A percentile compares a stretch with the other conserved stretches of the same genome.
phyloP scores from a whole-genome alignment of 2,888 invertebrate species.

The Clostera curtula region DNA sequence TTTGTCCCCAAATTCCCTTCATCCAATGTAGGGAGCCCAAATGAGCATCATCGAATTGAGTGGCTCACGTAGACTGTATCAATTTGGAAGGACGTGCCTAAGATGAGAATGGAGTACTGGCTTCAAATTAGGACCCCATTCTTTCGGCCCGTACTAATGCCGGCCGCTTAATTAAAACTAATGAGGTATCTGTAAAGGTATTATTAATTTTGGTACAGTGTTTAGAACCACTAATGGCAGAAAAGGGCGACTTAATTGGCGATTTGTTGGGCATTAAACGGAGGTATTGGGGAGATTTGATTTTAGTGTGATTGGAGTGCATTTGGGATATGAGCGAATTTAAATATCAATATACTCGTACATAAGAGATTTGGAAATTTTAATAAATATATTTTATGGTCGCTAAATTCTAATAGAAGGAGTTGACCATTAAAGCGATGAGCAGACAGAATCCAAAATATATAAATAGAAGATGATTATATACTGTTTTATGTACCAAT shows the following conservation, averaged over 20 bases:
- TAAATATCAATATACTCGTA: neutral
- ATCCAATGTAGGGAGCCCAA: conserved; percentile 31
- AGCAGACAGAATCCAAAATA: no score
- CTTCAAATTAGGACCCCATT: conserved; percentile 36
- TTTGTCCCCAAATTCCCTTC: conserved; percentile 19
- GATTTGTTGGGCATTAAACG: conserved; percentile 13
- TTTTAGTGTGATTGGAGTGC: conserved; percentile 9
- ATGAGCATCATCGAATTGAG: conserved; percentile 50
- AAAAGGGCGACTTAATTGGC: conserved; percentile 8
- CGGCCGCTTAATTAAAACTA: conserved; percentile 41
- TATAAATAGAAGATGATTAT: no score
- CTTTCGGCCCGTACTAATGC: conserved; percentile 35
- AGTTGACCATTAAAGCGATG: no score
- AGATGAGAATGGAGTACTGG: conserved; percentile 34
- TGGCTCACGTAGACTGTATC: conserved; percentile 53
- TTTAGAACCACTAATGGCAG: conserved; percentile 14
- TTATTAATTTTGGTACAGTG: conserved; percentile 19
- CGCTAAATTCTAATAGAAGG: no score
- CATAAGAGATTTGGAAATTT: no score
- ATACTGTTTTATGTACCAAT: no score
- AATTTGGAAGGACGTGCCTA: conserved; percentile 51
- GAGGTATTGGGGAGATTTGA: conserved; percentile 12
- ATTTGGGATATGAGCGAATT: neutral
- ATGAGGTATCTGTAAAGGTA: conserved; percentile 26
- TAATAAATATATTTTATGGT: neutral